Base-by-base conservation (phyloP, 2,888 invertebrate species). In the Dastarcus helophoroides region DNA sequence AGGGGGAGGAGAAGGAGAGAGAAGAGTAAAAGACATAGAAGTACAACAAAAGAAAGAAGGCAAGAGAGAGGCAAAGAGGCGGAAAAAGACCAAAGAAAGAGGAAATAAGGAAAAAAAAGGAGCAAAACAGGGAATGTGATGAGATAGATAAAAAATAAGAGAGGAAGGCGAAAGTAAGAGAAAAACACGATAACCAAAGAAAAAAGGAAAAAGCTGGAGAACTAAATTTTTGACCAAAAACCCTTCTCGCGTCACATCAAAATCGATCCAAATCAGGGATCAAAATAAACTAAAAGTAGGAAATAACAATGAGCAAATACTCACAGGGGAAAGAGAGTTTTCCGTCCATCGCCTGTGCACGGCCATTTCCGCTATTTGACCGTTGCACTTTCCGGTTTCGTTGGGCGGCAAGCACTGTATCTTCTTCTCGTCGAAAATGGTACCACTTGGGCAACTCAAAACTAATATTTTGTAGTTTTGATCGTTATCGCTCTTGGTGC, bases 361-460 rank as follows among this genome's bases (percentile, higher is more conserved):
- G 26, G 67, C 61, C 24, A 60, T 64, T 41, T 64, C 63, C 3
- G 72, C 69, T 38, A 67, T 69, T 50, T 68, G 55, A 8, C 73
- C 73, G 7, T 60, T 54, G 46, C 79, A 79, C 39, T 68, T 60
- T 38, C 69, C 63, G 22, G 71, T 68, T 46, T 73, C 67, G 25
- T 65, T 60, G 49, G 76, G 75, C 23, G 74, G 70, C 24, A 79
- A 65, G 54, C 86, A 88, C 48, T 83, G 76, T 29, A 75, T 70
- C 50, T 74, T 69, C 35, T 65, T 63, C 49, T 84, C 78, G 48
- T 84, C 80, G 47, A 76, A 88, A 29, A 83, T 71, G 0, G 81
- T 82, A 35, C 74, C 74, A 41, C 78, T 75, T 7, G 84, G 83
- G 57, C 86, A 88, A 41, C 74, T 74, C 43, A 86, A 71, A 5